Evolutionary conservation across 2,113 vertebrate genomes (phyloP), one percentile per base, ranked within the genome.

Genomic region (Paralichthys olivaceus): DNA sequence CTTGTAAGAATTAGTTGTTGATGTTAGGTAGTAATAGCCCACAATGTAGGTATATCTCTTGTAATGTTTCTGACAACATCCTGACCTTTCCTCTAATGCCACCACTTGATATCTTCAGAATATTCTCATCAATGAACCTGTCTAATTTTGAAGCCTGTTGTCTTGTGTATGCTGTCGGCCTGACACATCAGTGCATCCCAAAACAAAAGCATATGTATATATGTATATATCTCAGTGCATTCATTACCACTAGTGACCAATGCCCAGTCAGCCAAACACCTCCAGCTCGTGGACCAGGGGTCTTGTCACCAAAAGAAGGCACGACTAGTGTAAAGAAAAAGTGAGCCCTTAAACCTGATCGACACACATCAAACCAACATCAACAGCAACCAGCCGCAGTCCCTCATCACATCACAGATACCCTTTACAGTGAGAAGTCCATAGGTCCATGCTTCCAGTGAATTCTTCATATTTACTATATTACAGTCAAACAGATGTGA

Each of bases 251-350:
- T 25, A 37, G 59, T 19, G 47, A 72, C 69, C 49, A 7, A 2
- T 51, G 66, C 56, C 2, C 47, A 62, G 55, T 72, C 72, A 72
- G 67, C 40, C 71, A 82, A 75, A 72, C 75, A 56, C 54, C 13
- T 25, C 22, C 2, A 25, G 37, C 67, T 57, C 17, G 8, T 57
- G 37, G 66, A 80, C 49, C n/a, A 49, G 58, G 43, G 22, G 34
- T 66, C 32, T 32, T 19, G 25, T 73, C 55, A 7, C 22, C 7
- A 26, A 69, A 15, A 60, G 28, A 87, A 89, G 87, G 87, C 87
- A 85, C 84, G 23, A 43, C 66, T 19, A 68, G 69, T 66, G 34
- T 66, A 19, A 40, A 64, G 68, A 54, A 73, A 45, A 74, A 64
- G 54, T 15, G 17, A 65, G 72, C 34, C 58, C 58, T 67, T 51